Evolutionary conservation across 2,113 vertebrate genomes (phyloP), one percentile per base, ranked within the genome.

Genomic region (Orthonyx spaldingii): DNA sequence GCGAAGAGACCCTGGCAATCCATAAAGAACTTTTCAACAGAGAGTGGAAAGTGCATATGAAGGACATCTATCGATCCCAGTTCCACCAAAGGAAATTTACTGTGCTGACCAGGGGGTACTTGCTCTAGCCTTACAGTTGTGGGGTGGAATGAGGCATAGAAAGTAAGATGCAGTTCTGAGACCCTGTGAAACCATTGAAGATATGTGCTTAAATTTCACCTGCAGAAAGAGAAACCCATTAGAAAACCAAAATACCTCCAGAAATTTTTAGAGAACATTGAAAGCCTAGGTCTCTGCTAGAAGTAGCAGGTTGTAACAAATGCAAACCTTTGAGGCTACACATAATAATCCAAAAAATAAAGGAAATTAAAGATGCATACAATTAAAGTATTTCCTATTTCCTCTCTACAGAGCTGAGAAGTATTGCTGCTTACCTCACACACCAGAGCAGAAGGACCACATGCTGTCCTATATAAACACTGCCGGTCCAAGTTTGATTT

Each of bases 351-450:
- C 3, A 61, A 72, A 89, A 76, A 88, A 46, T 44, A 70, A 80
- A 86, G 76, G 90, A 96, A 95, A 95, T 90, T 60, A 70, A 93
- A 92, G 75, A 88, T 88, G 28, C 47, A 81, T 90, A 37, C 44
- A 60, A 70, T 56, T 84, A 70, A 88, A 86, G 32, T 92, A 75
- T 85, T 95, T 93, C 82, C 83, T 90, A 65, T 94, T 94, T 94
- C 60, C 79, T 71, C 42, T 84, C 59, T 70, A 14, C 68, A 90
- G 68, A 80, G 33, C 27, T 83, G 59, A 74, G 84, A 65, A 76
- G 35, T 64, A 68, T 68, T 84, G 64, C 68, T 90, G 52, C 42
- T 83, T 95, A 78, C 93, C 68, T 96, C 69, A 84, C 86, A 89
- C 78, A 75, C 53, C 79, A 87, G 65, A 89, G 83, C 60, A 94